Percentiles rank a stretch among this genome's conserved stretches.
phyloP scores from a whole-genome alignment of 1,140 invertebrate species.

The Anoplophora glabripennis region DNA sequence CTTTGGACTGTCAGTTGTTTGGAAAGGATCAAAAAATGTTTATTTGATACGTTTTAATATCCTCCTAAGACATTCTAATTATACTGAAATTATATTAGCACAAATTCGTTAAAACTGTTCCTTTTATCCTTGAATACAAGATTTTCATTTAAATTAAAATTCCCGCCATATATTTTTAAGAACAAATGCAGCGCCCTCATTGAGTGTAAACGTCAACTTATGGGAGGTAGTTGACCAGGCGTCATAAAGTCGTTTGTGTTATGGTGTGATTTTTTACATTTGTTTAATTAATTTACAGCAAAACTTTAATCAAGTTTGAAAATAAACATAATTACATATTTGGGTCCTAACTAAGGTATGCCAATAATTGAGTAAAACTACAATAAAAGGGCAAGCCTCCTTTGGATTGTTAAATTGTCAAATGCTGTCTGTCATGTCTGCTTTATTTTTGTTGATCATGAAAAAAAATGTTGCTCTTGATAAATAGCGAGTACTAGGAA shows the following conservation, averaged over 20 bases:
- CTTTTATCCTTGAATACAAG: too few relatives aligned
- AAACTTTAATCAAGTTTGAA: conserved; percentile 15
- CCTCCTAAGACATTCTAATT: too few relatives aligned
- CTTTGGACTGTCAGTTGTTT: too few relatives aligned
- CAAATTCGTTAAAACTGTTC: too few relatives aligned
- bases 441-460: conserved; percentile 40
- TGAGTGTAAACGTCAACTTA: not conserved
- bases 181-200: conserved; percentile 7
- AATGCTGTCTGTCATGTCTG: conserved; percentile 32
- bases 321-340: conserved; percentile 20
- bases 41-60: too few relatives aligned
- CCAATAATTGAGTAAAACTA: conserved; percentile 1
- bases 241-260: conserved; percentile 20
- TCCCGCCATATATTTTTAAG: too few relatives aligned
- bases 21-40: too few relatives aligned
- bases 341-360: conserved; percentile 20
- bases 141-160: too few relatives aligned
- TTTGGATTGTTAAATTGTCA: conserved; percentile 17
- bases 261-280: conserved; percentile 2
- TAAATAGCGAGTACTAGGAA: conserved; percentile 36
- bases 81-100: too few relatives aligned
- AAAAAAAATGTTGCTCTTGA: conserved; percentile 35
- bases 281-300: conserved; percentile 20
- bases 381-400: not conserved
- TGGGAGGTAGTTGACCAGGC: conserved; percentile 15